These are phyloP conservation scores for Microtus pennsylvanicus DNA, from an alignment of 2,113 vertebrate species.

Conservation along the genomic window DNA sequence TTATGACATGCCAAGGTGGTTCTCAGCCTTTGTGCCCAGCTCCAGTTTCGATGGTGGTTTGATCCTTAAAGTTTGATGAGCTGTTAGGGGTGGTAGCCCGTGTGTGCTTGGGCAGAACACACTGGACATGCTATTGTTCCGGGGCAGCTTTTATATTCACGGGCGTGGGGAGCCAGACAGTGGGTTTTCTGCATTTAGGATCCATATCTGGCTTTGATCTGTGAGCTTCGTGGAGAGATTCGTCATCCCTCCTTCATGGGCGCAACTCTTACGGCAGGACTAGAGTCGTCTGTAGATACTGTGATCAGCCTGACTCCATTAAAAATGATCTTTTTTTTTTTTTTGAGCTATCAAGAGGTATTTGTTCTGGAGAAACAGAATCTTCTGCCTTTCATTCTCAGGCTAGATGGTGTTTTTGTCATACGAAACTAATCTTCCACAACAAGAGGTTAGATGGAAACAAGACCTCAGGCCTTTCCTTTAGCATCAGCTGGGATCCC, in stretches of 20 bases:
- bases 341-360: not conserved
- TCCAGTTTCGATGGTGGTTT: not conserved
- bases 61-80: not conserved
- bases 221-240: not conserved
- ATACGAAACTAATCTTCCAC: rapidly evolving
- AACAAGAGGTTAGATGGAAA: rapidly evolving
- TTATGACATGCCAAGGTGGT: rapidly evolving
- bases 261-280: not conserved
- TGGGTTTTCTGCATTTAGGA: too few species aligned
- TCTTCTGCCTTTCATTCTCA: not conserved
- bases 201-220: not conserved
- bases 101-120: not conserved
- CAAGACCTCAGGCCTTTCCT: not conserved
- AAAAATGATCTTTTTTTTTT: not conserved
- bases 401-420: not conserved
- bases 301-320: not conserved
- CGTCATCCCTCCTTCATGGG: not conserved
- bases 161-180: too few species aligned
- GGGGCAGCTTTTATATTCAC: too few species aligned
- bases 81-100: not conserved
- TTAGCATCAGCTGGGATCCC: too few species aligned
- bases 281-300: not conserved
- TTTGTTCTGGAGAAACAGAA: not conserved
- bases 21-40: not conserved
- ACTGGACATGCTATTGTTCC: not conserved